Base-by-base conservation (phyloP, 2,888 invertebrate genomes). In the Cotesia congregata region DNA sequence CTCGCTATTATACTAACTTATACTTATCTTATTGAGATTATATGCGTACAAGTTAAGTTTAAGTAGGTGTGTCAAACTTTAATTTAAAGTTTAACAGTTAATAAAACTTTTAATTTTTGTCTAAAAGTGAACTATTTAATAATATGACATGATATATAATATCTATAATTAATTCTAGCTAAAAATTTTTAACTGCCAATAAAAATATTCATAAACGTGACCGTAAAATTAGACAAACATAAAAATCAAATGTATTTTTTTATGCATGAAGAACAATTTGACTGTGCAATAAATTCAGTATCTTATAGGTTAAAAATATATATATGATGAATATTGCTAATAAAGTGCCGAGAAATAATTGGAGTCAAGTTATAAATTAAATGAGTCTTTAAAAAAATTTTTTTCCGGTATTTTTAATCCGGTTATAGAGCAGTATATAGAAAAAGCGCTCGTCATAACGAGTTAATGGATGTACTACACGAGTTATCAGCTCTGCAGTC, bases 401-500 rank as follows among this genome's bases (percentile, higher is more conserved):
- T 12, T 50, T 50, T 50, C 50, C 50, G 50, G 50, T 50, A 50
- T 50, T 50, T 50, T 50, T 50, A 50, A 50, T 50, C 50, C 50
- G 39, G 40, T 67, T 67, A 38, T 67, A 38, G 38, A 65, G 30
- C 50, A 9, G 12, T 50, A 50, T 50, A 40, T 15, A n/a, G 67
- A 67, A 40, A 40, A 40, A n/a, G n/a, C 15, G 15, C 40, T 67
- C 71, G 30, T 71, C 61, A 71, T 60, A 61, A 38, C 38, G 61
- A 71, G 61, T 61, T 71, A 71, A 61, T 61, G 59, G 38, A 71
- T 61, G 38, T 59, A 70, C 20, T 60, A 60, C 60, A 30, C 60
- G 60, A 50, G 70, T 60, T 61, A 61, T 71, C 61, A 71, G 30
- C 3, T 71, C 61, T 39, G 17, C 70, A 70, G 67, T 38, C 38